Conservation (phyloP, 2,113 vertebrate genomes). For the Vanacampus margaritifer region DNA sequence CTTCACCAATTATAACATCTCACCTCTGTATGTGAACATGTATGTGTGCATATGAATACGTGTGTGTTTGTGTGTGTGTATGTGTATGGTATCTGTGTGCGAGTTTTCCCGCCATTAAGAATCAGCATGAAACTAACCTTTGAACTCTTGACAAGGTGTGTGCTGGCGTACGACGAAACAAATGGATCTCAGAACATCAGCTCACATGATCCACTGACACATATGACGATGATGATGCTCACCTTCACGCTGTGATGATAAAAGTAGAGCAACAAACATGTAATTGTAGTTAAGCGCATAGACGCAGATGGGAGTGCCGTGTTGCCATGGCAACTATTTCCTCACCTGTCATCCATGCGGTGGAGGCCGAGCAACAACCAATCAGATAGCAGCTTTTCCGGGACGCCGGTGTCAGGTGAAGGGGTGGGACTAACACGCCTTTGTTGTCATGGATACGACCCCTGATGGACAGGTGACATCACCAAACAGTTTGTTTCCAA, state of each 20-base stretch:
- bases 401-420: background rate
- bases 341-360: constrained; percentile 77
- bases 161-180: background rate
- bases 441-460: background rate
- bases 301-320: background rate
- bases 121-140: background rate
- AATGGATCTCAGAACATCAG: background rate
- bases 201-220: background rate
- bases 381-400: constrained; percentile 61
- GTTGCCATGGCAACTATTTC: constrained; percentile 10
- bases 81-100: background rate
- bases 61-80: background rate
- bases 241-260: background rate
- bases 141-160: background rate
- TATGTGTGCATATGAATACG: too few species aligned
- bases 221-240: background rate
- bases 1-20: background rate
- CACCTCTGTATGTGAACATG: background rate
- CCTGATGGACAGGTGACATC: background rate
- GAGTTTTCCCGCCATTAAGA: background rate
- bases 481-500: background rate
- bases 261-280: background rate
- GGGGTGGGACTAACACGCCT: background rate
- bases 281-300: background rate
- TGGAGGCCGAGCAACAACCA: constrained; percentile 75